A percentile compares a stretch with the other conserved stretches of the same genome.
Conservation (phyloP, 1,140 invertebrate genomes). For the Helicorthomorpha holstii region DNA sequence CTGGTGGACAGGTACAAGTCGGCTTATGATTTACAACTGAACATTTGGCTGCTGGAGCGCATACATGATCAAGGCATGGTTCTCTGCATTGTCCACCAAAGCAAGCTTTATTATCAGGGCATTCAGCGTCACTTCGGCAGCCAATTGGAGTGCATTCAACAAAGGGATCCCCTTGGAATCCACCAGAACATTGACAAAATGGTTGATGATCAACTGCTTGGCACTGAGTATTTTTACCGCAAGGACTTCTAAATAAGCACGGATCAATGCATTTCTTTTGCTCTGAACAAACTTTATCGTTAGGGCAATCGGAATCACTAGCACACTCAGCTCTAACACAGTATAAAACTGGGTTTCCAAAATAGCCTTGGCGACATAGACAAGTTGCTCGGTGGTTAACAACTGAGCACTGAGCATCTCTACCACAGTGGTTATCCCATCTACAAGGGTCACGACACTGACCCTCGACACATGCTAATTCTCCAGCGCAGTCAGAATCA, state of each 20-base stretch:
- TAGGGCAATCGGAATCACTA: constrained; percentile 53
- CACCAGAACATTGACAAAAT: constrained; percentile 57
- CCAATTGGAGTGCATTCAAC: constrained; percentile 56
- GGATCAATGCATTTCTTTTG: constrained; percentile 24
- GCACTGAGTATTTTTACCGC: constrained; percentile 66
- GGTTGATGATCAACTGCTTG: constrained; percentile 51
- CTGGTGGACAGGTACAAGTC: constrained; percentile 64
- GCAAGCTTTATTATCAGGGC: constrained; percentile 64
- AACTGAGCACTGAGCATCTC: constrained; percentile 57
- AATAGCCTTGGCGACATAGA: constrained; percentile 58
- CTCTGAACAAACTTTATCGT: constrained; percentile 50
- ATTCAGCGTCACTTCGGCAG: constrained; percentile 75
- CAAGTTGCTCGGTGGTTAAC: constrained; percentile 66
- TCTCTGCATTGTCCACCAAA: constrained; percentile 69
- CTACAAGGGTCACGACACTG: constrained; percentile 74
- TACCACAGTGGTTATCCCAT: constrained; percentile 53
- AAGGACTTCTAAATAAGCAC: constrained; percentile 57
- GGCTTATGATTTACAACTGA: constrained; percentile 60
- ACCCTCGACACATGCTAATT: constrained; percentile 64
- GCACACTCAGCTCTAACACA: constrained; percentile 46
- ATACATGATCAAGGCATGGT: constrained; percentile 62
- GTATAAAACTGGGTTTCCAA: constrained; percentile 54
- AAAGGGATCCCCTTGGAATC: constrained; percentile 61
- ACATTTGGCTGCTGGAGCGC: constrained; percentile 52
- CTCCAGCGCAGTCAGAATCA: constrained; percentile 68